Evolutionary conservation across 1,140 invertebrate genomes (phyloP).

Genomic region (Drosophila albomicans): DNA sequence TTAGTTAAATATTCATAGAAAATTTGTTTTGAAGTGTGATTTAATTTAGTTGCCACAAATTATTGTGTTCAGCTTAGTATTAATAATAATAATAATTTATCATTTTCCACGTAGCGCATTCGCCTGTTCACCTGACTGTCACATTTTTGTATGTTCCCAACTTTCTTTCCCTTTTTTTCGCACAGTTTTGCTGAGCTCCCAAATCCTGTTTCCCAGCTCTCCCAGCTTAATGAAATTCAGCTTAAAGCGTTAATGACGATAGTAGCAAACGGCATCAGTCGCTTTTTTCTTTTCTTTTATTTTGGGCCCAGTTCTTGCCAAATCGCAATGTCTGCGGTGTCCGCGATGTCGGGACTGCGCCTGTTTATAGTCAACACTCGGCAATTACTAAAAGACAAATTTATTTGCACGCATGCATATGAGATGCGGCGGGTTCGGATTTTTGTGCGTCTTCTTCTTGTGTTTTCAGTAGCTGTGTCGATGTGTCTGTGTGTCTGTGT

Average conservation of each 20-base stretch:
- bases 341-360: constrained; percentile 42
- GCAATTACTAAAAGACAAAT: constrained; percentile 84
- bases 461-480: neutral
- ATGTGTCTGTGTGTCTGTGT: constrained; percentile 26
- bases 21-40: too few relatives aligned
- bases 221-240: constrained; percentile 69
- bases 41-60: too few relatives aligned
- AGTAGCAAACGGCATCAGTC: constrained; percentile 25
- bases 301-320: constrained; percentile 2
- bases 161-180: constrained; percentile 10
- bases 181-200: neutral
- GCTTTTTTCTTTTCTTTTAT: neutral
- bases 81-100: too few relatives aligned
- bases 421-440: constrained; percentile 52
- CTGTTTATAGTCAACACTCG: constrained; percentile 65
- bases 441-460: neutral
- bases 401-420: constrained; percentile 83
- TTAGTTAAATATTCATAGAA: too few relatives aligned
- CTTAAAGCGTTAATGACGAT: constrained; percentile 73
- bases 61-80: too few relatives aligned
- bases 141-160: neutral
- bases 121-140: neutral
- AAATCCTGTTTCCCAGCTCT: constrained; percentile 8
- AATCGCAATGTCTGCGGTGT: constrained; percentile 32
- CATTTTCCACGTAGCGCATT: constrained; percentile 1